A percentile compares a stretch with the other conserved stretches of the same genome.
Evolutionary conservation across 1,140 invertebrate genomes (phyloP).

Genomic region (Apis dorsata): DNA sequence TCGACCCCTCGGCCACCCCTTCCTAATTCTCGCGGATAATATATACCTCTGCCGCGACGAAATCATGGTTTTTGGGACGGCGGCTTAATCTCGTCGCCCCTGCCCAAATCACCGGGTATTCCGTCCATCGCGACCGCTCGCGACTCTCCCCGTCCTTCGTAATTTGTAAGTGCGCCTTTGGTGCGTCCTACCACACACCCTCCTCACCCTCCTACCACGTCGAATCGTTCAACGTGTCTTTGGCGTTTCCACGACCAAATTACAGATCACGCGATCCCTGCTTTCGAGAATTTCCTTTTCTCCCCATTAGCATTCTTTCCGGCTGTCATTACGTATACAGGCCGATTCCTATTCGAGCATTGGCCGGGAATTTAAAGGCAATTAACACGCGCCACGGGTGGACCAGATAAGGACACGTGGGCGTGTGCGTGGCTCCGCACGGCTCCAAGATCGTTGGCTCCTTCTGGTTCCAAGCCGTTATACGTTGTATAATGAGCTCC

Average conservation of each 20-base stretch:
- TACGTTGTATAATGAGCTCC: no score
- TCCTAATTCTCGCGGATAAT: slow-evolving; percentile 63
- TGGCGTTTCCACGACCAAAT: slow-evolving; percentile 53
- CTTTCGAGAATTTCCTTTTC: slow-evolving; percentile 36
- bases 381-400: slow-evolving; percentile 53
- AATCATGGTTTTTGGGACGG: slow-evolving; percentile 72
- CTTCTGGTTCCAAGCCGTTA: not conserved
- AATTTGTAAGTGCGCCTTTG: slow-evolving; percentile 71
- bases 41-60: slow-evolving; percentile 57
- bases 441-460: not conserved
- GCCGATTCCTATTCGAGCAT: slow-evolving; percentile 30
- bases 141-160: slow-evolving; percentile 64
- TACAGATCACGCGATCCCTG: slow-evolving; percentile 47
- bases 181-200: not conserved
- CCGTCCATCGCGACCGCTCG: slow-evolving; percentile 48
- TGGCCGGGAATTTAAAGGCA: slow-evolving; percentile 44
- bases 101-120: slow-evolving; percentile 70
- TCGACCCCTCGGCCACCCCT: slow-evolving; percentile 1
- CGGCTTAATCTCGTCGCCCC: slow-evolving; percentile 73
- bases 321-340: slow-evolving; percentile 53
- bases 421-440: slow-evolving; percentile 16
- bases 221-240: slow-evolving; percentile 22
- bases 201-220: not conserved
- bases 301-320: slow-evolving; percentile 60
- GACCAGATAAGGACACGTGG: slow-evolving; percentile 31